phyloP scores from a whole-genome alignment of 2,113 vertebrate species.

The Taurulus bubalis region DNA sequence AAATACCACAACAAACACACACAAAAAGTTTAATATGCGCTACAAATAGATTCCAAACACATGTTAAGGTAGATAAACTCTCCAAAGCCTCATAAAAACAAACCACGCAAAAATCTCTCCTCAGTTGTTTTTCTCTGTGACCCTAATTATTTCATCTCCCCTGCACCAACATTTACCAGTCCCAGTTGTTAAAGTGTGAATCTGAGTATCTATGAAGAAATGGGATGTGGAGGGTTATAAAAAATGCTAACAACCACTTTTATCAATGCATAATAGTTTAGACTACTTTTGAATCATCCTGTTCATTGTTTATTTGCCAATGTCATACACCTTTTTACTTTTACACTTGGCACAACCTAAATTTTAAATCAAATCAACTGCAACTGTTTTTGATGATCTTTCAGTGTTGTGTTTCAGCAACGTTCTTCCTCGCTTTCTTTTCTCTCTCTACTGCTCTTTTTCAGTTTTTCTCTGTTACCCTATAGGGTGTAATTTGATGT shows the following conservation, averaged over 20 bases:
- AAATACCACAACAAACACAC: not conserved
- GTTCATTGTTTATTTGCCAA: not conserved
- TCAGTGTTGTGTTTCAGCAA: not conserved
- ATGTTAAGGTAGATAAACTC: not conserved
- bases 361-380: not conserved
- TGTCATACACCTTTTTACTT: not conserved
- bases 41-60: conserved; percentile 4
- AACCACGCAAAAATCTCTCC: not conserved
- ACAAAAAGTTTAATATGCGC: not conserved
- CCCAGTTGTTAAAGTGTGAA: conserved; percentile 1
- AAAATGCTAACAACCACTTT: not conserved
- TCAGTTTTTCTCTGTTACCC: conserved; percentile 20
- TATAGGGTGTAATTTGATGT: conserved; percentile 45
- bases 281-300: not conserved
- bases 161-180: conserved; percentile 1
- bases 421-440: not conserved
- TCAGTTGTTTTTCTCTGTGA: not conserved
- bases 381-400: too few relatives aligned
- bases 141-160: conserved; percentile 1
- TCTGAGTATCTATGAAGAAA: not conserved
- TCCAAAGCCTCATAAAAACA: not conserved
- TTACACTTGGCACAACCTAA: not conserved
- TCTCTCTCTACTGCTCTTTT: not conserved
- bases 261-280: not conserved
- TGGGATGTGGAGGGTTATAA: not conserved